phyloP scores from a whole-genome alignment of 2,888 invertebrate genomes.

The Agrochola lota region DNA sequence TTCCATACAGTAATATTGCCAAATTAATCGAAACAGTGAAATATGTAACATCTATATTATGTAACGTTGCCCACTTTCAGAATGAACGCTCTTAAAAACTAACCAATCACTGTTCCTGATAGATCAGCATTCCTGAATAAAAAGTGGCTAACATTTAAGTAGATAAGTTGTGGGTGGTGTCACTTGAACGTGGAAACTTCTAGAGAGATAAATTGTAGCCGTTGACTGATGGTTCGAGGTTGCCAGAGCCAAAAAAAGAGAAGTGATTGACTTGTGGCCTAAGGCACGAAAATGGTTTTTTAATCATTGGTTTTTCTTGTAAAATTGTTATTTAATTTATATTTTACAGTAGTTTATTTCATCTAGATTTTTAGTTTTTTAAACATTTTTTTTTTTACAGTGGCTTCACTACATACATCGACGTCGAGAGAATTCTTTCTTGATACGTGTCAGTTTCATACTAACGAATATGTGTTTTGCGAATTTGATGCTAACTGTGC shows the following conservation, averaged over 20 bases:
- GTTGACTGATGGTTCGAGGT: slow-evolving; percentile 61
- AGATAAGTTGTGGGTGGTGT: slow-evolving; percentile 76
- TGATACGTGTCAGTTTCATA: no score
- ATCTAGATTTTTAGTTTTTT: neutral
- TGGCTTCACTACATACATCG: neutral
- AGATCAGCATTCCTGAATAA: slow-evolving; percentile 41
- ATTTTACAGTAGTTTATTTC: neutral
- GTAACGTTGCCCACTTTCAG: no score
- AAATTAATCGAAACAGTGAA: no score
- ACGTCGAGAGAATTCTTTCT: no score
- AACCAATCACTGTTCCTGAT: slow-evolving; percentile 3
- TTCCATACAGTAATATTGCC: no score
- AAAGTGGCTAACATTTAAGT: slow-evolving; percentile 64
- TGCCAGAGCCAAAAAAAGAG: slow-evolving; percentile 47
- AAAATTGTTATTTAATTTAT: neutral
- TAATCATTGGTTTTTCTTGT: slow-evolving; percentile 4
- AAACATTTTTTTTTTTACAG: no score
- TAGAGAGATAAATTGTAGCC: slow-evolving; percentile 76
- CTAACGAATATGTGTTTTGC: no score
- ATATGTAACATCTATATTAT: no score
- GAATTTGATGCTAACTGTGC: no score
- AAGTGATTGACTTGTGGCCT: slow-evolving; percentile 58
- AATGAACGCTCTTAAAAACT: neutral
- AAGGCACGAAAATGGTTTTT: slow-evolving; percentile 30
- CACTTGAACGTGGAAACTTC: slow-evolving; percentile 68